phyloP scores from a whole-genome alignment of 2,888 invertebrate genomes.

The Hirudinaria manillensis region DNA sequence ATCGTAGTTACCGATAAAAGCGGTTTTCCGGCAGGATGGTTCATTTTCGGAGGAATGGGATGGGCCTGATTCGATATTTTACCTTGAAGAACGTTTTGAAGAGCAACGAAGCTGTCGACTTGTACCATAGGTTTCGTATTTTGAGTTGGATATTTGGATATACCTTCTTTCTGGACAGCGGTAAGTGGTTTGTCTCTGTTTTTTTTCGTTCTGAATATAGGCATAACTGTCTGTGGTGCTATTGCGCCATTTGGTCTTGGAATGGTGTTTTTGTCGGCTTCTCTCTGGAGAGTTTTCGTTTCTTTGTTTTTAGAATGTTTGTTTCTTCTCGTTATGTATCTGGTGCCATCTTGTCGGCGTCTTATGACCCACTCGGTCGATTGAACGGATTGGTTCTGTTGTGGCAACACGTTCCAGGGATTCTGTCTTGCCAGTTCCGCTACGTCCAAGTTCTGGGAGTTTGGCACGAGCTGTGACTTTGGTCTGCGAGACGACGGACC shows the following conservation, averaged over 20 bases:
- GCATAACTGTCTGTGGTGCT: background rate
- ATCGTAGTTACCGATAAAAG: slow-evolving; percentile 29
- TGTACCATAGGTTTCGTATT: background rate
- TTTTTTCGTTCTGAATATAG: slow-evolving; percentile 5
- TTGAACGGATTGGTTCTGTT: background rate
- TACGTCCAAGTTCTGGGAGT: background rate
- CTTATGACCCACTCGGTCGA: slow-evolving; percentile 68
- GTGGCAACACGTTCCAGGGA: background rate
- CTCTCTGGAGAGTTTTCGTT: background rate
- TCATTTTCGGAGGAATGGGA: background rate
- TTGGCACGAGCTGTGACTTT: background rate
- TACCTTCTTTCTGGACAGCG: background rate
- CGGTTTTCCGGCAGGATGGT: background rate
- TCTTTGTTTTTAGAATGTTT: slow-evolving; percentile 36
- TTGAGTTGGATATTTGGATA: background rate
- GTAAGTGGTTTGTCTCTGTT: background rate
- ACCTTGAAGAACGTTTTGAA: slow-evolving; percentile 6
- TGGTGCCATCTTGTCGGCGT: slow-evolving; percentile 67
- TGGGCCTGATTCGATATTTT: background rate
- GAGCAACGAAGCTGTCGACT: slow-evolving; percentile 2
- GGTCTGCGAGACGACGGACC: background rate
- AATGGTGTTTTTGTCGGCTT: background rate
- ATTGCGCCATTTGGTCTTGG: background rate
- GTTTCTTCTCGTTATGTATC: slow-evolving; percentile 71
- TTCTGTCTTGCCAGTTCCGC: background rate